Conservation (phyloP, 2,888 invertebrate species). For the Drosophila emarginata region DNA sequence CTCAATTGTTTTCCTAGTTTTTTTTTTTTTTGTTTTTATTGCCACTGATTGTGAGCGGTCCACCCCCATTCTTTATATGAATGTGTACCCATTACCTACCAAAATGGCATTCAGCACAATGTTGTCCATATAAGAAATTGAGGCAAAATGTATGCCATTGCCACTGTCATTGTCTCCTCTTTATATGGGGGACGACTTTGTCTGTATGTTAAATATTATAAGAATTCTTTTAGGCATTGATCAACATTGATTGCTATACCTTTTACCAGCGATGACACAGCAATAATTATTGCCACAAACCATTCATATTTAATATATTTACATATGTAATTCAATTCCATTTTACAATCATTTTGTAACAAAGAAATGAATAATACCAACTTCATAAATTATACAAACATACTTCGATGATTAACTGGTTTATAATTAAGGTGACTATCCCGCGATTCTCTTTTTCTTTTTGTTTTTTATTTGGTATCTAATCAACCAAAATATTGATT, state of each 20-base stretch:
- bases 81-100: not conserved
- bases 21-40: not conserved
- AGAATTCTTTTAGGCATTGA: not conserved
- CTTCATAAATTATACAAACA: not conserved
- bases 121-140: conserved; percentile 1
- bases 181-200: not conserved
- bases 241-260: not conserved
- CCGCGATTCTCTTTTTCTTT: not conserved
- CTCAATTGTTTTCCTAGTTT: not conserved
- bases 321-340: not conserved
- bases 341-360: conserved; percentile 1
- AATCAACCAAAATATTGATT: not conserved
- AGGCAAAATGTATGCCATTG: conserved; percentile 23
- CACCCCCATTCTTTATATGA: conserved; percentile 1
- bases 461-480: not conserved
- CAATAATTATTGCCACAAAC: not conserved
- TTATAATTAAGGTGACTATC: not conserved
- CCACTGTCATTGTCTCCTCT: not conserved
- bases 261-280: not conserved
- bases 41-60: not conserved
- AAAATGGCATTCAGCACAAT: not conserved
- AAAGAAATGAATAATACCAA: conserved; percentile 1
- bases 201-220: not conserved
- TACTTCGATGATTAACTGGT: not conserved
- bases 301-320: not conserved